Conservation (phyloP, 1,140 invertebrate genomes). For the Dufourea novaeangliae region DNA sequence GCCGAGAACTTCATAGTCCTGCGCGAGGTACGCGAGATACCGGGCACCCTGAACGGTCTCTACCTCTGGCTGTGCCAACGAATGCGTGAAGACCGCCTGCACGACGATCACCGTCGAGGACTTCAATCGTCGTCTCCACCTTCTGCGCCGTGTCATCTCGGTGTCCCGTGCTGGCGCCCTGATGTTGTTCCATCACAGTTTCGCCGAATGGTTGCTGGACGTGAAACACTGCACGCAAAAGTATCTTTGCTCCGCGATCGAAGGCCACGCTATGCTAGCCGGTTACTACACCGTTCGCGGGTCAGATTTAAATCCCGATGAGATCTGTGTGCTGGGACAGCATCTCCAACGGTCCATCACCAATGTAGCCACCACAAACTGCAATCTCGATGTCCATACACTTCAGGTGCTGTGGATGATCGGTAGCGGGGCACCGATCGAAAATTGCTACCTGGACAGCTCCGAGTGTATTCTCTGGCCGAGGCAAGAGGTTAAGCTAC, state of each 20-base stretch:
- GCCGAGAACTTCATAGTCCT: slow-evolving; percentile 96
- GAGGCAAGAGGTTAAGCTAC: slow-evolving; percentile 83
- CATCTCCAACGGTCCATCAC: slow-evolving; percentile 77
- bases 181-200: slow-evolving; percentile 94
- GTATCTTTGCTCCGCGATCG: slow-evolving; percentile 92
- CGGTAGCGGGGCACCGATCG: slow-evolving; percentile 85
- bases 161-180: slow-evolving; percentile 86
- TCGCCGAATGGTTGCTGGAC: slow-evolving; percentile 96
- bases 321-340: slow-evolving; percentile 79
- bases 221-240: slow-evolving; percentile 98
- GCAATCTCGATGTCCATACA: slow-evolving; percentile 83
- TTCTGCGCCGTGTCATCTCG: slow-evolving; percentile 88
- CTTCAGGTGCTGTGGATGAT: slow-evolving; percentile 87
- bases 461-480: slow-evolving; percentile 80
- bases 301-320: slow-evolving; percentile 80
- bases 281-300: slow-evolving; percentile 89
- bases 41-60: slow-evolving; percentile 96
- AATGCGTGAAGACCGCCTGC: slow-evolving; percentile 91
- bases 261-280: slow-evolving; percentile 94
- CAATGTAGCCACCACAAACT: slow-evolving; percentile 54
- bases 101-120: slow-evolving; percentile 91
- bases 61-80: slow-evolving; percentile 97
- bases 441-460: slow-evolving; percentile 84
- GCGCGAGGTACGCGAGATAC: slow-evolving; percentile 93
- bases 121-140: slow-evolving; percentile 90